A percentile compares a stretch with the other conserved stretches of the same genome.
Evolutionary conservation across 2,888 invertebrate genomes (phyloP).

Genomic region (Tricholauxania praeusta): DNA sequence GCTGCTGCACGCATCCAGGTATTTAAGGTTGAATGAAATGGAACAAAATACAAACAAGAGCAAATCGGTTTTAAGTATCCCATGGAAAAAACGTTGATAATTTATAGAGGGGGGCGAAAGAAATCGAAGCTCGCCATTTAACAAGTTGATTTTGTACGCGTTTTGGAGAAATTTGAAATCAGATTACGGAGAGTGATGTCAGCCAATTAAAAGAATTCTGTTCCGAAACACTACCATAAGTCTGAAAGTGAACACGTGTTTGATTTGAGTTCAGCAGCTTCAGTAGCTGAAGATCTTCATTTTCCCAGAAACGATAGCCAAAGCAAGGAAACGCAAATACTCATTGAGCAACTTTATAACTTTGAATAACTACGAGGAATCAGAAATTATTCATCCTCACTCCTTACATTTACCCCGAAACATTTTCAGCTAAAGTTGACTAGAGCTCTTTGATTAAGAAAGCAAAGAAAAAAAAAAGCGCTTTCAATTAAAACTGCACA

Average conservation of each 20-base stretch:
- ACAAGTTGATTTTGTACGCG: no score
- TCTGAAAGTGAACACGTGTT: no score
- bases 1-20: slow-evolving; percentile 12
- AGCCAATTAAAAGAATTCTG: no score
- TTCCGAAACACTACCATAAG: no score
- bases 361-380: no score
- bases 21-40: not conserved
- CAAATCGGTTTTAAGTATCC: not conserved
- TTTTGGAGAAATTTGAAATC: no score
- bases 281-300: not conserved
- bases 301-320: slow-evolving; percentile 11
- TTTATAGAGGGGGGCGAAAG: no score
- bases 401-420: not conserved
- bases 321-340: not conserved
- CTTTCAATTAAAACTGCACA: slow-evolving; percentile 22
- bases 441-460: not conserved
- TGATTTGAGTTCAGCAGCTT: no score
- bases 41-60: not conserved
- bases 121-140: no score
- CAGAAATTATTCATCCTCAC: no score
- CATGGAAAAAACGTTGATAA: no score
- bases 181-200: no score
- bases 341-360: not conserved
- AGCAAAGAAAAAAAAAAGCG: not conserved
- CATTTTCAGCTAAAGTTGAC: not conserved